A percentile compares a stretch with the other conserved stretches of the same genome.
Evolutionary conservation across 2,797 vertebrate species (phyloP).

Genomic region (Smutsia temminckii): DNA sequence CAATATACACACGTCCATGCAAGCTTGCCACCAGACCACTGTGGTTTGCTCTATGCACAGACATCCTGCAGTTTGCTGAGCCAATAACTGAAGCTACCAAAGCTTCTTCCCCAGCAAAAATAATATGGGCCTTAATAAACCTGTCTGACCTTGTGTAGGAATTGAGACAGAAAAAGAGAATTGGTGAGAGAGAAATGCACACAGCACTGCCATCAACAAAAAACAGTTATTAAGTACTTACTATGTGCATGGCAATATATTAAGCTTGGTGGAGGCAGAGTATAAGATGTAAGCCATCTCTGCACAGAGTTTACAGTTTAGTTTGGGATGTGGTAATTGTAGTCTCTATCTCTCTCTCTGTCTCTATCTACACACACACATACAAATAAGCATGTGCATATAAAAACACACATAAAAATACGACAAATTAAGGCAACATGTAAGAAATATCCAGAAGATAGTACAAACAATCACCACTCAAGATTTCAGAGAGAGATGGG

Average conservation of each 20-base stretch:
- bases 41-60: slow-evolving; percentile 39
- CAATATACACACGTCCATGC: not conserved
- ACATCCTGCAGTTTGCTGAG: slow-evolving; percentile 51
- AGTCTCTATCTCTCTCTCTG: not conserved
- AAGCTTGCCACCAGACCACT: slow-evolving; percentile 16
- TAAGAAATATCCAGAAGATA: not conserved
- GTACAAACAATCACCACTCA: not conserved
- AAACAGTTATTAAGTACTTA: not conserved
- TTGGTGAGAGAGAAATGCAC: not conserved
- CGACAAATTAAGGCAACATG: not conserved
- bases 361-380: not conserved
- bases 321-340: not conserved
- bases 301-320: not conserved
- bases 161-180: not conserved
- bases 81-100: slow-evolving; percentile 46
- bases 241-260: not conserved
- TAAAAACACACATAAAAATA: not conserved
- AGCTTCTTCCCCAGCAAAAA: slow-evolving; percentile 44
- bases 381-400: not conserved
- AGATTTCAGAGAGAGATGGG: not conserved
- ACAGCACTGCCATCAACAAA: not conserved
- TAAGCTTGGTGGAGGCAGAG: not conserved
- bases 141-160: not conserved
- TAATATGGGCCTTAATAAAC: slow-evolving; percentile 33
- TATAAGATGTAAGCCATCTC: not conserved